phyloP scores from a whole-genome alignment of 2,888 invertebrate species.

The Sarcophaga caerulescens region DNA sequence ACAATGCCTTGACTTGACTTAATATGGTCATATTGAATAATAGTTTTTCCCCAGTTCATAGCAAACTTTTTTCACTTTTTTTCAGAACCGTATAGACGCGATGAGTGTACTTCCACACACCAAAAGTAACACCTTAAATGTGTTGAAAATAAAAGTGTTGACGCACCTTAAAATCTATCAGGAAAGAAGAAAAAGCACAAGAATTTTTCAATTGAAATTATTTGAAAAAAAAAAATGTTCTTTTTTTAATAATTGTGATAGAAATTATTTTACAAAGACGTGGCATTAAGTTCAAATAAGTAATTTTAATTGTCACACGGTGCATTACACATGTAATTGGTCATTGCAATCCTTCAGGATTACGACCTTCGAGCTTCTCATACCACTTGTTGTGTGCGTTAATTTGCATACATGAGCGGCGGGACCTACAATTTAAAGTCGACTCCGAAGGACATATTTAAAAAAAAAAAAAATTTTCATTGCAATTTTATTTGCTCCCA shows the following conservation, averaged over 20 bases:
- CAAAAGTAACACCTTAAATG: constrained; percentile 23
- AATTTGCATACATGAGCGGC: too few species aligned
- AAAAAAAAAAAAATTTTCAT: too few species aligned
- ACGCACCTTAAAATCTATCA: neutral
- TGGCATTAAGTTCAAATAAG: too few species aligned
- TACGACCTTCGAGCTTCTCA: too few species aligned
- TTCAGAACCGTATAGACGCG: neutral
- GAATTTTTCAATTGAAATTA: neutral
- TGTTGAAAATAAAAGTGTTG: neutral
- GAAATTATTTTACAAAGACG: neutral
- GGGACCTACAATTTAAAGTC: too few species aligned
- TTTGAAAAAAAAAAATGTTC: neutral
- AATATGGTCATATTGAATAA: constrained; percentile 38
- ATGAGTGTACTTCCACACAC: neutral
- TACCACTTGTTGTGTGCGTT: too few species aligned
- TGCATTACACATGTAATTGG: too few species aligned
- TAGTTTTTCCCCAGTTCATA: constrained; percentile 17
- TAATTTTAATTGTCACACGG: too few species aligned
- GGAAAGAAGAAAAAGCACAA: neutral
- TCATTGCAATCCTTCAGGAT: too few species aligned
- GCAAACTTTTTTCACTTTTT: neutral
- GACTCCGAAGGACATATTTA: too few species aligned
- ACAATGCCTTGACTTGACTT: constrained; percentile 41
- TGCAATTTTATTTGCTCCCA: too few species aligned
- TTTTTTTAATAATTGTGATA: neutral